A percentile compares a stretch with the other conserved stretches of the same genome.
phyloP scores from a whole-genome alignment of 1,140 invertebrate species.

The Drosophila insularis region DNA sequence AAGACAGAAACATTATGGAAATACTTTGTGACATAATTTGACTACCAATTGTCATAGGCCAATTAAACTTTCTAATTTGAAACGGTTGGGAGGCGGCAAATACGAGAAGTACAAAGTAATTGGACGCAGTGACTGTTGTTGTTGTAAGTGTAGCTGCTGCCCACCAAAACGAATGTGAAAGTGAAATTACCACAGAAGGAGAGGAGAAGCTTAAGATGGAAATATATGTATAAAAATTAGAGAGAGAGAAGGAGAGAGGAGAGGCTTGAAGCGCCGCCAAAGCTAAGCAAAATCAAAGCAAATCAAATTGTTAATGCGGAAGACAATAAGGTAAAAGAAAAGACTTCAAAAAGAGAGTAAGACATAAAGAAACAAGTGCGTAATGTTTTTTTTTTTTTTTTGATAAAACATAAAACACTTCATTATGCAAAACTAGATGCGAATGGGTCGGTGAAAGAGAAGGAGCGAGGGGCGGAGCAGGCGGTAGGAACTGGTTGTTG shows the following conservation, averaged over 20 bases:
- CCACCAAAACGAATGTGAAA: conserved; percentile 70
- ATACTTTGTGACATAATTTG: conserved; percentile 3
- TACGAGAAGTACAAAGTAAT: conserved; percentile 57
- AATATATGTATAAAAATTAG: neutral
- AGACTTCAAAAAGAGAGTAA: neutral
- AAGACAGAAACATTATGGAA: neutral
- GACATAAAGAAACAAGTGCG: conserved; percentile 39
- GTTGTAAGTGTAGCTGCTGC: conserved; percentile 51
- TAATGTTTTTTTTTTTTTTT: conserved; percentile 8
- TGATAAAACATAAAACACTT: conserved; percentile 18
- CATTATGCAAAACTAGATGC: conserved; percentile 46
- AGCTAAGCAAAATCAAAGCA: conserved; percentile 11
- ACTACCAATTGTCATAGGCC: neutral
- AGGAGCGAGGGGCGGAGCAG: neutral
- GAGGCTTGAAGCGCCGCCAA: neutral
- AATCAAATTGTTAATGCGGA: conserved; percentile 7
- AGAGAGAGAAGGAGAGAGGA: neutral
- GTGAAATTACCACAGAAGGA: conserved; percentile 54
- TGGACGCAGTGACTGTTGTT: conserved; percentile 39
- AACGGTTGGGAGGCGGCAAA: conserved; percentile 35
- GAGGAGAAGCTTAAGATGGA: neutral
- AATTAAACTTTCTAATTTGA: conserved; percentile 68
- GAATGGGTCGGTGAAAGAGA: neutral
- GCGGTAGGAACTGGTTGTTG: conserved; percentile 31
- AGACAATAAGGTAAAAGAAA: neutral